These are phyloP conservation scores for Oryzias woworae DNA, from an alignment of 2,113 vertebrate species.

Conservation along the genomic window DNA sequence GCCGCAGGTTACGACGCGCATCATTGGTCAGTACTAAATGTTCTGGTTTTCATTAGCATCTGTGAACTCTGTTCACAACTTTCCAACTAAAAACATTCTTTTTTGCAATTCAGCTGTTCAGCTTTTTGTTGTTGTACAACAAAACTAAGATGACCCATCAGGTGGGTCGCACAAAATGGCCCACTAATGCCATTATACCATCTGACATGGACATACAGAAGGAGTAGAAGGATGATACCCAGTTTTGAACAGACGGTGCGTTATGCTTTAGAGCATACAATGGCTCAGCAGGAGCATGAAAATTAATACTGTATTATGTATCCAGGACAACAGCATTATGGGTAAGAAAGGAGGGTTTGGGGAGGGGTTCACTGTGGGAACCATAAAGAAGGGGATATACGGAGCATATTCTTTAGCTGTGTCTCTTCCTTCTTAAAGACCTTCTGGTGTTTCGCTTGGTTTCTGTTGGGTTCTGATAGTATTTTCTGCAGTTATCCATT, in stretches of 20 bases:
- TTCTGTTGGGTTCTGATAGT: constrained; percentile 21
- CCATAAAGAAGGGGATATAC: constrained; percentile 34
- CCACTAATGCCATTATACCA: constrained; percentile 36
- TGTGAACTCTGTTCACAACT: background rate
- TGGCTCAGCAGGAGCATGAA: constrained; percentile 51
- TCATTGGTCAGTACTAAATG: constrained; percentile 75
- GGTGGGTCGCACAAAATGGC: constrained; percentile 29
- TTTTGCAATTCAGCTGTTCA: constrained; percentile 7
- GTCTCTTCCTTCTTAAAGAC: constrained; percentile 28
- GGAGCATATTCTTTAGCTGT: constrained; percentile 34
- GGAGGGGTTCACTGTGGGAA: constrained; percentile 13
- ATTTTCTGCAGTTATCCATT: constrained; percentile 10
- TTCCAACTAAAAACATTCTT: background rate
- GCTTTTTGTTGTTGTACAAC: constrained; percentile 30
- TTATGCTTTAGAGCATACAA: constrained; percentile 42
- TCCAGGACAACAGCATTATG: constrained; percentile 58
- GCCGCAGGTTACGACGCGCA: constrained; percentile 78
- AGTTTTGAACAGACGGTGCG: constrained; percentile 20
- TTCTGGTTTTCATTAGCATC: constrained; percentile 8
- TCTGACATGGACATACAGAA: constrained; percentile 13
- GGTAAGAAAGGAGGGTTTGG: constrained; percentile 36
- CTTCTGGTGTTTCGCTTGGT: constrained; percentile 17
- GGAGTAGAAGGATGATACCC: constrained; percentile 1
- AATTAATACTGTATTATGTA: constrained; percentile 60
- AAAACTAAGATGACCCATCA: constrained; percentile 24